Evolutionary conservation across 2,113 vertebrate genomes (phyloP).

Genomic region (Syngnathoides biaculeatus): DNA sequence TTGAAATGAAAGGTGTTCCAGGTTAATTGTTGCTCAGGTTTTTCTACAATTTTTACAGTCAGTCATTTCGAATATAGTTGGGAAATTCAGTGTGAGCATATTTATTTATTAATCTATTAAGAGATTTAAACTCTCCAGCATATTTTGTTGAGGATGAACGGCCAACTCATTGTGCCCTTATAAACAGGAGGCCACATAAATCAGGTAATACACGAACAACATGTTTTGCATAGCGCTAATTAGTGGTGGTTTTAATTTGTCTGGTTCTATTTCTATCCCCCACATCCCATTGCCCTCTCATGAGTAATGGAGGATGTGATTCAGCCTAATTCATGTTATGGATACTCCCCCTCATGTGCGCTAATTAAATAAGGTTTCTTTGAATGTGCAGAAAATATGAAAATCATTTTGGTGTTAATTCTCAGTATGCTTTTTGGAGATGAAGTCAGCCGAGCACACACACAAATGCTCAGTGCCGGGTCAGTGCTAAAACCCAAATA

Average conservation of each 20-base stretch:
- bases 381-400: constrained; percentile 46
- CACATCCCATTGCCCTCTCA: constrained; percentile 67
- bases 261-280: constrained; percentile 67
- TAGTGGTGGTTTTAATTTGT: constrained; percentile 79
- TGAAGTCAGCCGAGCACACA: constrained; percentile 17
- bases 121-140: constrained; percentile 76
- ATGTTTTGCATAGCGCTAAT: constrained; percentile 78
- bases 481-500: constrained; percentile 55
- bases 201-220: constrained; percentile 77
- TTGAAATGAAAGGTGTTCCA: constrained; percentile 66
- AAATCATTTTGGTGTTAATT: constrained; percentile 43
- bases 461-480: constrained; percentile 34
- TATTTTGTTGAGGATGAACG: constrained; percentile 67
- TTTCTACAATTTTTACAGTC: constrained; percentile 74
- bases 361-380: constrained; percentile 59
- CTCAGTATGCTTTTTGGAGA: constrained; percentile 31
- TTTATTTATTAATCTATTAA: constrained; percentile 80
- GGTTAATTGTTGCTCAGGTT: constrained; percentile 77
- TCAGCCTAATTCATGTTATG: constrained; percentile 66
- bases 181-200: constrained; percentile 75
- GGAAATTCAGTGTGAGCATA: constrained; percentile 75
- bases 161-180: constrained; percentile 65
- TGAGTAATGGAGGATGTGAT: constrained; percentile 71
- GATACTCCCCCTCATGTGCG: constrained; percentile 50
- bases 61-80: constrained; percentile 79